Evolutionary conservation across 1,140 invertebrate genomes (phyloP).

Genomic region (Drosophila lowei): DNA sequence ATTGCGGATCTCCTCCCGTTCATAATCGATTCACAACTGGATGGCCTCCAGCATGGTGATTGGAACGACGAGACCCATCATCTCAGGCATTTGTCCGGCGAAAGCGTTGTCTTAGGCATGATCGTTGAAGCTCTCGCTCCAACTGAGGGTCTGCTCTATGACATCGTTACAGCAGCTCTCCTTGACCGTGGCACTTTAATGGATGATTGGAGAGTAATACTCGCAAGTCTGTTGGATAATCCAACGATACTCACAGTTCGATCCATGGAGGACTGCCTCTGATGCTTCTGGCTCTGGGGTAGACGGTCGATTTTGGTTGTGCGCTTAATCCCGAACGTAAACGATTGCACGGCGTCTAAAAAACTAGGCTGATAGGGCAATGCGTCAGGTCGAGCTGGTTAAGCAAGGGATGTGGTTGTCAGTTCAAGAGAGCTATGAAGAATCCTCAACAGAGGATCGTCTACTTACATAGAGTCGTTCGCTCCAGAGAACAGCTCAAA

Average conservation of each 20-base stretch:
- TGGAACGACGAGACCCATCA: slow-evolving; percentile 59
- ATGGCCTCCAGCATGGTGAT: slow-evolving; percentile 70
- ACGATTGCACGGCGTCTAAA: too few species aligned
- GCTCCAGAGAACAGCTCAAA: not conserved
- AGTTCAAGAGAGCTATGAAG: not conserved
- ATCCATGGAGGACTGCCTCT: too few species aligned
- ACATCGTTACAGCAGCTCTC: slow-evolving; percentile 56
- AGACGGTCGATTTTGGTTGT: too few species aligned
- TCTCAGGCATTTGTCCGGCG: slow-evolving; percentile 32
- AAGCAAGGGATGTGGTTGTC: too few species aligned
- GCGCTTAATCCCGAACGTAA: too few species aligned
- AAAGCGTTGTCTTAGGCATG: slow-evolving; percentile 56
- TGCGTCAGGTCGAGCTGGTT: too few species aligned
- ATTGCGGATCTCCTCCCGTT: slow-evolving; percentile 41
- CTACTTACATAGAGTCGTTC: slow-evolving; percentile 35
- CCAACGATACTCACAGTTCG: too few species aligned
- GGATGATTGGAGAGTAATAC: too few species aligned
- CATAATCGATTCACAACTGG: slow-evolving; percentile 60
- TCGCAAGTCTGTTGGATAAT: too few species aligned
- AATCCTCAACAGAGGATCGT: not conserved
- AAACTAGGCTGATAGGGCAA: too few species aligned
- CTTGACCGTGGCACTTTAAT: slow-evolving; percentile 35
- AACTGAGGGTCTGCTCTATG: slow-evolving; percentile 59
- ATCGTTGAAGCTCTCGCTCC: slow-evolving; percentile 56
- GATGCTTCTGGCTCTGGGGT: too few species aligned